These are phyloP conservation scores for Pangasius krempfi DNA, from an alignment of 2,797 vertebrate species.

Conservation along the genomic window DNA sequence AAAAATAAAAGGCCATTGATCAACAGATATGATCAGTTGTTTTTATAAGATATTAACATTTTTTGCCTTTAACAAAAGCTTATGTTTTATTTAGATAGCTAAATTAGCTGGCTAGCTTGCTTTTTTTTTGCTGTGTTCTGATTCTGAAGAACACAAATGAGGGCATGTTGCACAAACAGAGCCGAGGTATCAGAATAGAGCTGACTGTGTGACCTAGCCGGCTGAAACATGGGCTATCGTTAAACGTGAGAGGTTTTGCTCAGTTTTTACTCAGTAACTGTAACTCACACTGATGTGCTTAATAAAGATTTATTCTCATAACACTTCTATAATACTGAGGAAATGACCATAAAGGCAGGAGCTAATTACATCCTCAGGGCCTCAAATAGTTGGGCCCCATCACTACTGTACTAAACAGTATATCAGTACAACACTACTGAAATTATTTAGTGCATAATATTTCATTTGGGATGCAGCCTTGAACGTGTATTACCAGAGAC, in stretches of 20 bases:
- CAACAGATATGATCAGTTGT: background rate
- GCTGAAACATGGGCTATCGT: background rate
- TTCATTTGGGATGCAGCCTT: background rate
- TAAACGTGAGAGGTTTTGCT: background rate
- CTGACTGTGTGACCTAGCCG: background rate
- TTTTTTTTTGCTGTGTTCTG: background rate
- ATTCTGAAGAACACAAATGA: background rate
- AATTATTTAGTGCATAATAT: constrained; percentile 1
- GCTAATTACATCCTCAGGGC: background rate
- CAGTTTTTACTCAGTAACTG: background rate
- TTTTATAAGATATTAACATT: background rate
- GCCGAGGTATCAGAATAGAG: background rate
- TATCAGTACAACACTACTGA: background rate
- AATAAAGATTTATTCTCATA: constrained; percentile 1
- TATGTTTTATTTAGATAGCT: background rate
- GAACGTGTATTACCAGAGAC: background rate
- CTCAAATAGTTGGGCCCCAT: background rate
- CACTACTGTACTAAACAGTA: background rate
- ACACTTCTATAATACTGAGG: background rate
- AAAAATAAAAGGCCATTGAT: background rate
- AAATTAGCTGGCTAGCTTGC: background rate
- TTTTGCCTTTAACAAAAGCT: background rate
- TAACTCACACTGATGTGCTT: background rate
- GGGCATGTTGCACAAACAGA: background rate
- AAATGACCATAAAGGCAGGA: background rate